Evolutionary conservation across 2,113 vertebrate genomes (phyloP), one percentile per base, ranked within the genome.

Genomic region (Nymphicus hollandicus): DNA sequence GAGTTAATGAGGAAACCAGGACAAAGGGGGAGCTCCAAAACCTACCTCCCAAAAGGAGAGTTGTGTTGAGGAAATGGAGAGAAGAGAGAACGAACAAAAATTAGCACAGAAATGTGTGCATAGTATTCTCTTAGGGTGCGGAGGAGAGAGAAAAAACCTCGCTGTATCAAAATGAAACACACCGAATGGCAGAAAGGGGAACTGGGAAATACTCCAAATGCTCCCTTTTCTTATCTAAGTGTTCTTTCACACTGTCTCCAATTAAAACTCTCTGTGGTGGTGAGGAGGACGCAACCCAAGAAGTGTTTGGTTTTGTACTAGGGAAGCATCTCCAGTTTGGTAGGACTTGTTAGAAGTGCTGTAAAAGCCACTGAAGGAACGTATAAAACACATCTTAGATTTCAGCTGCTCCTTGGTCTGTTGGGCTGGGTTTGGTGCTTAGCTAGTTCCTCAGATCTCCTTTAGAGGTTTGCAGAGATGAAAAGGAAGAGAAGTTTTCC

Each of bases 1-100:
- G 80, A 72, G n/a, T 95, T 89, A 91, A 92, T 89, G 69, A 91
- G 63, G 66, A 85, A 92, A 91, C 16, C 27, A 61, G 39, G 60
- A 86, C 44, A 94, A 81, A 94, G 23, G 20, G 35, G 53, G 29
- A 93, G 27, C n/a, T 39, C 43, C 43, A 70, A 95, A 89, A 88
- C 39, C 41, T 88, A 2, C 72, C 58, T 91, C n/a, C 56, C 77
- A 31, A 88, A 68, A 66, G 46, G 33, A 56, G 28, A 79, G 39
- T 16, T 83, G 17, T 41, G 22, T 22, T 64, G 18, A 86, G 56
- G 41, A 91, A 91, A 71, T 31, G 33, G 39, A 72, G 43, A 56
- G n/a, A 56, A 55, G 35, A 81, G 37, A 49, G 43, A 56, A 44
- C 11, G 13, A 52, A 76, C 17, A 78, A 93, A 91, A 88, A 49